Conservation (phyloP, 37 sponge, comb jelly and placozoan genomes). For the Tethya wilhelma region DNA sequence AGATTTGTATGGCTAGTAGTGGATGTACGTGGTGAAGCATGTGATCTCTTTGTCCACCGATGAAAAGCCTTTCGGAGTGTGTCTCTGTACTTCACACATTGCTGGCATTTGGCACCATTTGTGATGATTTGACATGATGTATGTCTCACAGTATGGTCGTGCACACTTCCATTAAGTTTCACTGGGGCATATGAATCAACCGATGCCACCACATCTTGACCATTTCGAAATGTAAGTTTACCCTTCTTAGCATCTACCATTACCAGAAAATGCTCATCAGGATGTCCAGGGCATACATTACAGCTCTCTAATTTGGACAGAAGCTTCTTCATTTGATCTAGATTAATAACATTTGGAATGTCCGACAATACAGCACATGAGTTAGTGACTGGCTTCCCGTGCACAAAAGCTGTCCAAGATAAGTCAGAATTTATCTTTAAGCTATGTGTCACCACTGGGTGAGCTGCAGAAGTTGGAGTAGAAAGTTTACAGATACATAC, state of each 20-base stretch:
- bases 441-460: constrained; percentile 26
- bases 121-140: constrained; percentile 36
- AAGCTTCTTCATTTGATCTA: constrained; percentile 8
- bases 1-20: constrained; percentile 41
- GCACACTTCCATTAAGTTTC: constrained; percentile 5
- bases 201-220: constrained; percentile 27
- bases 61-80: constrained; percentile 29
- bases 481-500: too few relatives aligned
- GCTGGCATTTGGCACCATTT: constrained; percentile 15
- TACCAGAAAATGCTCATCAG: constrained; percentile 30
- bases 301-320: constrained; percentile 6
- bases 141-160: constrained; percentile 36
- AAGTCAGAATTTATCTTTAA: constrained; percentile 27
- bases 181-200: constrained; percentile 27
- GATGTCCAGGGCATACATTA: constrained; percentile 40
- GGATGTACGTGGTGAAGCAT: neutral
- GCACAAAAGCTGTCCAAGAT: constrained; percentile 28
- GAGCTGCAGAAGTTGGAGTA: too few relatives aligned
- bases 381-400: constrained; percentile 16
- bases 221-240: constrained; percentile 24
- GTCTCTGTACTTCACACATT: constrained; percentile 52
- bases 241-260: constrained; percentile 40
- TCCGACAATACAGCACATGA: neutral
- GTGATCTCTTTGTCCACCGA: constrained; percentile 10
- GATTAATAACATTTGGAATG: constrained; percentile 4